Percentiles rank a stretch among this genome's conserved stretches.
Evolutionary conservation across 2,113 vertebrate genomes (phyloP).

Genomic region (Lanius ludovicianus): DNA sequence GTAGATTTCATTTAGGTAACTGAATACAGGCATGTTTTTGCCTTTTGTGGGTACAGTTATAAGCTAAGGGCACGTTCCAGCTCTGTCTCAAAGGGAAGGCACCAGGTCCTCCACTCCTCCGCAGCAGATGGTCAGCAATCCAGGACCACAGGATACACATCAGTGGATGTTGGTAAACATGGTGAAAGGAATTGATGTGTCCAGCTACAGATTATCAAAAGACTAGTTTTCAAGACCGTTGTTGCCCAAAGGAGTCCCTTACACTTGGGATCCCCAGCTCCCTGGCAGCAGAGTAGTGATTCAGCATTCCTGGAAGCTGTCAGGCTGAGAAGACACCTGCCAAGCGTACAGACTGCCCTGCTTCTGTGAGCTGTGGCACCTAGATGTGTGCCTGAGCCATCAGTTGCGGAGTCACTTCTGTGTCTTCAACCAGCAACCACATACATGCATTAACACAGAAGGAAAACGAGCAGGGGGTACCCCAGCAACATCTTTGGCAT

Average conservation of each 20-base stretch:
- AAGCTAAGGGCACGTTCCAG: neutral
- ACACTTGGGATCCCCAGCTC: neutral
- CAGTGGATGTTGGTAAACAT: neutral
- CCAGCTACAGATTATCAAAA: neutral
- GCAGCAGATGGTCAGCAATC: neutral
- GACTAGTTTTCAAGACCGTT: neutral
- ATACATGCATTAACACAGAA: neutral
- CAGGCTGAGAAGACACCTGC: neutral
- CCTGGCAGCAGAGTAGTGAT: neutral
- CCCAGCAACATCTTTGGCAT: neutral
- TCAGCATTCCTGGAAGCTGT: neutral
- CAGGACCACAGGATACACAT: neutral
- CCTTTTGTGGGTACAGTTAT: neutral
- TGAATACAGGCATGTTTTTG: neutral
- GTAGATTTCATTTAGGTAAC: neutral
- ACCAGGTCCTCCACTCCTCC: neutral
- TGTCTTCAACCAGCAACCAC: neutral
- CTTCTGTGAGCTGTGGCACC: neutral
- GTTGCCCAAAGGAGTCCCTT: neutral
- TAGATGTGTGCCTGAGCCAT: neutral
- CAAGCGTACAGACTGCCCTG: neutral
- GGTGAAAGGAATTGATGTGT: neutral
- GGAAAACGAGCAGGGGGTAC: neutral
- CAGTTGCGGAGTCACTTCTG: neutral
- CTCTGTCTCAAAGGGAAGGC: neutral